Percentiles rank a stretch among this genome's conserved stretches.
phyloP scores from a whole-genome alignment of 1,140 invertebrate genomes.

The Cydia splendana region DNA sequence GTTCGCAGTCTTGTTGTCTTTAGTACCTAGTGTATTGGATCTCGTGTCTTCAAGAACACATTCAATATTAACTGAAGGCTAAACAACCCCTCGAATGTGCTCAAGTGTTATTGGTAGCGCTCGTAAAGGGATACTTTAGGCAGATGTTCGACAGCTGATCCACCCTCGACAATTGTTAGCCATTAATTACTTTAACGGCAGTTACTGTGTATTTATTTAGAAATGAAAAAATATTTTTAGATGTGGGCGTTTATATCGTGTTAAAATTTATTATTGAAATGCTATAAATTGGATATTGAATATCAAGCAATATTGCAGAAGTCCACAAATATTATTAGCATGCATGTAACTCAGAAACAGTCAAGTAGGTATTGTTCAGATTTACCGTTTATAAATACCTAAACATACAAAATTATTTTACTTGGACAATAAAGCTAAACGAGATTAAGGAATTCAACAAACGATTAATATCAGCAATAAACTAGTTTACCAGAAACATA shows the following conservation, averaged over 20 bases:
- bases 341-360: not conserved
- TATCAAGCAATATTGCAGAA: not conserved
- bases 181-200: not conserved
- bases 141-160: constrained; percentile 7
- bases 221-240: not conserved
- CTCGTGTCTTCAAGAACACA: not conserved
- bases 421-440: too few relatives aligned
- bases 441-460: too few relatives aligned
- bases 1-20: too few relatives aligned
- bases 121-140: not conserved
- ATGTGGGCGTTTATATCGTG: not conserved
- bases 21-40: too few relatives aligned
- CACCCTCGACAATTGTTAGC: not conserved
- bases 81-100: not conserved
- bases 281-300: not conserved
- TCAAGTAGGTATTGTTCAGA: too few relatives aligned
- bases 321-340: not conserved
- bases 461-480: too few relatives aligned
- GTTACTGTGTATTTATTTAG: not conserved
- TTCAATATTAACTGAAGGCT: constrained; percentile 7
- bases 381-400: too few relatives aligned
- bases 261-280: not conserved
- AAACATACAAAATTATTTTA: too few relatives aligned
- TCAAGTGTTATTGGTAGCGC: constrained; percentile 7
- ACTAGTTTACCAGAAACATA: too few relatives aligned